phyloP scores from a whole-genome alignment of 2,797 vertebrate genomes.

The Ficedula albicollis region DNA sequence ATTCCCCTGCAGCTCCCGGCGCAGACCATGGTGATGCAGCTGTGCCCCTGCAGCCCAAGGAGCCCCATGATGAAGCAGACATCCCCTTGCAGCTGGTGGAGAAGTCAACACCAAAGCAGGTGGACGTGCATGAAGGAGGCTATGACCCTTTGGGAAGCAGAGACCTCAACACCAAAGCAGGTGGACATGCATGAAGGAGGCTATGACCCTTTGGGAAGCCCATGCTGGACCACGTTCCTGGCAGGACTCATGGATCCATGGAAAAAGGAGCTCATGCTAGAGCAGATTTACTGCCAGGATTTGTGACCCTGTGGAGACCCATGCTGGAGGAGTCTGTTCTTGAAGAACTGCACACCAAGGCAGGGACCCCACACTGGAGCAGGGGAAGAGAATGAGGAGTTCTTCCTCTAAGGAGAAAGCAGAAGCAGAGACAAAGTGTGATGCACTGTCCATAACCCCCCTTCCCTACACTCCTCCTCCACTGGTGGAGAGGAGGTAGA shows the following conservation, averaged over 20 bases:
- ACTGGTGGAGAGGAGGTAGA: neutral
- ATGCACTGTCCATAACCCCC: rapidly evolving
- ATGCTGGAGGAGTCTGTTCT: neutral
- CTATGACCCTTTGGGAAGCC: neutral
- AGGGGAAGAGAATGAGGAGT: neutral
- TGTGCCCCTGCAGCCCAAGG: neutral
- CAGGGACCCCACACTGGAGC: rapidly evolving
- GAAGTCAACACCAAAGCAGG: too few species aligned
- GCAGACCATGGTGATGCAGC: neutral
- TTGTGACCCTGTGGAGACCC: neutral
- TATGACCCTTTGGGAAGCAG: neutral
- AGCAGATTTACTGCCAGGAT: neutral
- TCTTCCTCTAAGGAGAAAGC: neutral
- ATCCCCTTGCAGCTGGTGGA: neutral
- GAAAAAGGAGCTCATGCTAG: neutral
- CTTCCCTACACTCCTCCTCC: rapidly evolving
- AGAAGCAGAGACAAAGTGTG: neutral
- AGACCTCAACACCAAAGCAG: rapidly evolving
- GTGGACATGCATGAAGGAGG: neutral
- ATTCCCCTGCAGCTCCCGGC: too few species aligned
- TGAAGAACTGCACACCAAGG: neutral
- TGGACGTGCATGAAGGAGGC: too few species aligned
- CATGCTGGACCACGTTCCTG: neutral
- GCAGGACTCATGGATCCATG: too few species aligned
- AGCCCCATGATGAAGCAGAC: neutral